A percentile compares a stretch with the other conserved stretches of the same genome.
These are phyloP conservation scores for Pycnonotus jocosus DNA, from an alignment of 2,113 vertebrate species.

Conservation along the genomic window DNA sequence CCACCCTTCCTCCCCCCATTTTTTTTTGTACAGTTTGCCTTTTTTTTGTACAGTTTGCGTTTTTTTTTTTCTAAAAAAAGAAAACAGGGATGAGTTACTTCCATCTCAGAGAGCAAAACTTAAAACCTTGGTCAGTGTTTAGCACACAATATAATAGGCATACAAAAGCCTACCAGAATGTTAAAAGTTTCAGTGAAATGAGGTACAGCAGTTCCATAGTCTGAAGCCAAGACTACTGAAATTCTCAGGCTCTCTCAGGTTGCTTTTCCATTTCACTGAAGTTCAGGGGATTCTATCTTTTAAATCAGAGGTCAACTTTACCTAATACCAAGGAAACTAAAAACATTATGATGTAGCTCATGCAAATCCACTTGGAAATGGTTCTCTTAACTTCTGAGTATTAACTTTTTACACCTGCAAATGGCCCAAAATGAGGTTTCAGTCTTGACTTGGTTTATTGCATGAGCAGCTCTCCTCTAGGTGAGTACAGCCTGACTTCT, in stretches of 20 bases:
- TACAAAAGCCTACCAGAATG: background rate
- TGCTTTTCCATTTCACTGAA: background rate
- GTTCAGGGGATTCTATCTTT: background rate
- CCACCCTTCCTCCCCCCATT: too few species aligned
- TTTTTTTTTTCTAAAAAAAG: background rate
- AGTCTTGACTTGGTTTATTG: fast-evolving
- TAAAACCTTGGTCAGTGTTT: background rate
- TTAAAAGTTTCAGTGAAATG: background rate
- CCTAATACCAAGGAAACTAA: background rate
- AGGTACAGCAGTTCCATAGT: background rate
- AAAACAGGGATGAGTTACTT: background rate
- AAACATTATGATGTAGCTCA: background rate
- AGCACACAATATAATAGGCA: background rate
- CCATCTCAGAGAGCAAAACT: background rate
- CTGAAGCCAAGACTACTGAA: background rate
- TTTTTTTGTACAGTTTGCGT: background rate
- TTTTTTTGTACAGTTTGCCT: background rate
- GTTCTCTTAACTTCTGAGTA: background rate
- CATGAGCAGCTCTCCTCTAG: background rate
- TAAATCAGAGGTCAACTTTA: background rate
- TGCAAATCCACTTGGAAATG: background rate
- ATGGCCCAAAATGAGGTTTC: fast-evolving
- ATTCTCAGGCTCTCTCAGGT: background rate
- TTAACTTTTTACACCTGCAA: background rate
- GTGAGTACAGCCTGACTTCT: background rate